phyloP scores from a whole-genome alignment of 2,113 vertebrate species.

The Thomomys bottae region DNA sequence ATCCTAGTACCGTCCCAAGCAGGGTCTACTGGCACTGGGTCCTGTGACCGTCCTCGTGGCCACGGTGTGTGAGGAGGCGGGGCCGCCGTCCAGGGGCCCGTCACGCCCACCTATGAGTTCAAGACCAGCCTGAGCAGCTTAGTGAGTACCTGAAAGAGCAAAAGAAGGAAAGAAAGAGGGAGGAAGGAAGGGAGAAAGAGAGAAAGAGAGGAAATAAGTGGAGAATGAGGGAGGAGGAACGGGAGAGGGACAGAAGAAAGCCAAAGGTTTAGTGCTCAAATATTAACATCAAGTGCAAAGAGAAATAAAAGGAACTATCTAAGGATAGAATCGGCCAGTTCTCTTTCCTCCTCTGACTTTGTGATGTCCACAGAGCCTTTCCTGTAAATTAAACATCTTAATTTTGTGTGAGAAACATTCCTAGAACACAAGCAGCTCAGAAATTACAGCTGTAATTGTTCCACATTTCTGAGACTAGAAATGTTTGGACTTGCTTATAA shows the following conservation, averaged over 20 bases:
- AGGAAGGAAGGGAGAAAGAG: not conserved
- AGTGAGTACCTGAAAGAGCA: not conserved
- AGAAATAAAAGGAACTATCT: not conserved
- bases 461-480: constrained; percentile 1
- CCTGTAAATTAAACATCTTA: not conserved
- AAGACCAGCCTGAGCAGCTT: not conserved
- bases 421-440: not conserved
- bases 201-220: too few relatives aligned
- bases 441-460: not conserved
- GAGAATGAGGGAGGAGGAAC: not conserved
- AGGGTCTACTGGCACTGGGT: too few relatives aligned
- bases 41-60: too few relatives aligned
- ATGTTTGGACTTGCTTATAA: constrained; percentile 28
- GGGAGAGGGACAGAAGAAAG: not conserved
- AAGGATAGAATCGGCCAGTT: not conserved
- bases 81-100: too few relatives aligned
- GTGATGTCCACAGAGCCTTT: not conserved
- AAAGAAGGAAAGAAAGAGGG: too few relatives aligned
- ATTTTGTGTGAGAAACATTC: not conserved
- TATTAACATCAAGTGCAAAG: not conserved
- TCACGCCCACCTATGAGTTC: not conserved
- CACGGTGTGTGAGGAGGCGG: too few relatives aligned
- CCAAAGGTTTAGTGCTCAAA: not conserved
- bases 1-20: too few relatives aligned
- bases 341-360: not conserved